A percentile compares a stretch with the other conserved stretches of the same genome.
These are phyloP conservation scores for Empis stercorea DNA, from an alignment of 2,888 invertebrate species.

Conservation along the genomic window DNA sequence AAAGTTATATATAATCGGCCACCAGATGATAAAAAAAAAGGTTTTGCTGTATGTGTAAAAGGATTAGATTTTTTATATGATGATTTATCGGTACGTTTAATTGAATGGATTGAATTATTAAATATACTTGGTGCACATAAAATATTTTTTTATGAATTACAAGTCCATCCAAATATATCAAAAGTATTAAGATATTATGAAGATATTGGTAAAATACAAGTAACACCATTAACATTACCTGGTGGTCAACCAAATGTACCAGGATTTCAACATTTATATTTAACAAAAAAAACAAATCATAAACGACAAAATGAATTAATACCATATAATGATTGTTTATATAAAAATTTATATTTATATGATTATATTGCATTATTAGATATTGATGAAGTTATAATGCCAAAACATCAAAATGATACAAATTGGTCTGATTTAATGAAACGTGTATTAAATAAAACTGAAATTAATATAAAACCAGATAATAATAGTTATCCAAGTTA, in stretches of 20 bases:
- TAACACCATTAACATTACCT: constrained; percentile 71
- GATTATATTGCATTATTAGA: constrained; percentile 83
- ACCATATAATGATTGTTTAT: constrained; percentile 92
- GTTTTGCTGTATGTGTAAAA: constrained; percentile 87
- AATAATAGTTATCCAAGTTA: constrained; percentile 48
- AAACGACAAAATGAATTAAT: constrained; percentile 91
- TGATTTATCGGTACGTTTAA: constrained; percentile 74
- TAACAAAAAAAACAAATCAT: constrained; percentile 82
- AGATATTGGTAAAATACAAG: constrained; percentile 51
- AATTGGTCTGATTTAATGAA: constrained; percentile 70
- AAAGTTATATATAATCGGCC: constrained; percentile 71
- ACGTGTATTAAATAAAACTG: constrained; percentile 52
- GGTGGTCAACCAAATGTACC: constrained; percentile 85
- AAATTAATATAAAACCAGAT: constrained; percentile 22
- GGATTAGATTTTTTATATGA: constrained; percentile 87
- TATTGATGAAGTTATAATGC: constrained; percentile 92
- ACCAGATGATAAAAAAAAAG: constrained; percentile 46
- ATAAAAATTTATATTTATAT: constrained; percentile 82
- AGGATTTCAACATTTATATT: constrained; percentile 75
- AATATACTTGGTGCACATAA: constrained; percentile 80
- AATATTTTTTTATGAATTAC: constrained; percentile 79
- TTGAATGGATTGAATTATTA: constrained; percentile 90
- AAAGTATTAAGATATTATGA: constrained; percentile 59
- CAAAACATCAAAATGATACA: constrained; percentile 51
- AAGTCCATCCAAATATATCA: constrained; percentile 84